Base-by-base conservation (phyloP, 2,888 invertebrate species). In the Criorhina ranunculi region DNA sequence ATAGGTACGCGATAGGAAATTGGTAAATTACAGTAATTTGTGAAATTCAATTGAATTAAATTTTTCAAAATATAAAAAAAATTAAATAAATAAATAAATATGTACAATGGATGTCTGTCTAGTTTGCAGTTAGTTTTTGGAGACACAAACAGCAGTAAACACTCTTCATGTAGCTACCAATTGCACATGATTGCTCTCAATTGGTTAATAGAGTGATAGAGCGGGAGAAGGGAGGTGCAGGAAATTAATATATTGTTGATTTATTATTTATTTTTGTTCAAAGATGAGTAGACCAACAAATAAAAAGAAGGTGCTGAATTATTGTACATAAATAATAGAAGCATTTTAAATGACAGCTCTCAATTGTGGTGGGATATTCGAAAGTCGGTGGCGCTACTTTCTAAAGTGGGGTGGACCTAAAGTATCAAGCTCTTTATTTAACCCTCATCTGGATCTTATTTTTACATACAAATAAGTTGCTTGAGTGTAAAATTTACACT, bases 141-240 rank as follows among this genome's bases (percentile, higher is more conserved):
- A 31, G 19, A 42, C 12, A 11, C 17, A 17, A 12, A 42, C 12
- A 11, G 11, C 12, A 31, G 12, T n/a, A n/a, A n/a, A n/a, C 8
- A 55, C 3, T 33, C 6, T 29, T 7, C 19, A 12, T 31, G 24
- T 33, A 19, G 8, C 12, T 12, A 37, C 11, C 51, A 77, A 77
- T 77, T 77, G 59, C 57, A 42, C 12, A 59, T 69, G 60, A 69
- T 70, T 70, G 42, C 8, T 62, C 29, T 70, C 55, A 70, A 77
- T 70, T 77, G 60, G 29, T 51, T 35, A 67, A 59, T 76, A 42
- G 40, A 35, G 35, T 6, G 8, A 12, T 8, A 12, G 11, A 6
- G n/a, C 19, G 70, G 19, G 24, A 15, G 64, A 42, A 53, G 31
- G 33, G 6, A 51, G 9, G 29, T 51, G 40, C 17, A 19, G 55